Percentiles rank a stretch among this genome's conserved stretches.
phyloP scores from a whole-genome alignment of 2,113 vertebrate species.

The Panthera uncia region DNA sequence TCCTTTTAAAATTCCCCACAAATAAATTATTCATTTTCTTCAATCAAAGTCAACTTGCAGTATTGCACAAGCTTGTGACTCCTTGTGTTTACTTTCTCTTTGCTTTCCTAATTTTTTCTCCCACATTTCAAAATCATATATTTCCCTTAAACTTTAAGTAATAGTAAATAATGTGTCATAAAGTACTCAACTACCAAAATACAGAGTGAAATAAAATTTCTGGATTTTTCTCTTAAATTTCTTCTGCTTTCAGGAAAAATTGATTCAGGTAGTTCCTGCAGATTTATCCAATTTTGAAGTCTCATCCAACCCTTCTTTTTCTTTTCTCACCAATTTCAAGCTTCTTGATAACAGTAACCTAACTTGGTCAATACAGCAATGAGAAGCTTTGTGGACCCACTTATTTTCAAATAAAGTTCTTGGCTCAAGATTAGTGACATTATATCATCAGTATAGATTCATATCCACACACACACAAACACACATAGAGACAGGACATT shows the following conservation, averaged over 20 bases:
- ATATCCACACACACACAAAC: neutral
- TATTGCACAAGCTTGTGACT: neutral
- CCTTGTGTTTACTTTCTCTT: neutral
- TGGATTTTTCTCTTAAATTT: neutral
- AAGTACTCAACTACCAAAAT: neutral
- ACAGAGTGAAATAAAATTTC: neutral
- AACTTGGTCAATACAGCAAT: neutral
- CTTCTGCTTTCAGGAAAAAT: neutral
- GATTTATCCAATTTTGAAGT: constrained; percentile 7
- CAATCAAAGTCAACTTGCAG: neutral
- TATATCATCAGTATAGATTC: neutral
- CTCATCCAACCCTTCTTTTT: neutral
- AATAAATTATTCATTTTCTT: neutral
- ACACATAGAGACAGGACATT: neutral
- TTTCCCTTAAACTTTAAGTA: neutral
- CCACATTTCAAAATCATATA: neutral
- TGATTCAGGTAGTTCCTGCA: neutral
- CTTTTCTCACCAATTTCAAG: neutral
- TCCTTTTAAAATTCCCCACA: neutral
- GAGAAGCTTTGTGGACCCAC: neutral
- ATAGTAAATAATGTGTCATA: neutral
- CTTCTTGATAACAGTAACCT: neutral
- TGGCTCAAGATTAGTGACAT: neutral
- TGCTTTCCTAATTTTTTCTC: neutral
- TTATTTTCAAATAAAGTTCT: constrained; percentile 1